Evolutionary conservation across 1,140 invertebrate genomes (phyloP), one percentile per base, ranked within the genome.

Genomic region (Drosophila persimilis): DNA sequence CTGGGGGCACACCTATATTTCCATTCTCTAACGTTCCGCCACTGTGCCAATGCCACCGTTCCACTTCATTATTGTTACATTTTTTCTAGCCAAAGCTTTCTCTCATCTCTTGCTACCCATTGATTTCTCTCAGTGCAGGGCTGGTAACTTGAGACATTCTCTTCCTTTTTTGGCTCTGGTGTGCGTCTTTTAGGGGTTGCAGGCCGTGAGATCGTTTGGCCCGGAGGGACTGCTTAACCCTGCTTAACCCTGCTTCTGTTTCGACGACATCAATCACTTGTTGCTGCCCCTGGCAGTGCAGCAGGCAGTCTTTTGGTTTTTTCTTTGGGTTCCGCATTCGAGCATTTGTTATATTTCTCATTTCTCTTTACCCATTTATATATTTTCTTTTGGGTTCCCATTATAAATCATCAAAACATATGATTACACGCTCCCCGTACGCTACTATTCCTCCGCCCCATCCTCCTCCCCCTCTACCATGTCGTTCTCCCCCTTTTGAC

Each of bases 261-360:
- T 6, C 61, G 45, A 22, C 26, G 52, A 60, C 80, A 85, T 85
- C 65, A 85, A 86, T 85, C 81, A 85, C 80, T 85, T 85, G 80
- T 85, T 85, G 80, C 86, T 80, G 57, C 48, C 17, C 6, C 47
- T 63, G 61, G 35, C 48, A 58, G 55, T 43, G 54, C 29, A 52
- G 56, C 29, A 39, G 15, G 41, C 9, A 35, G 53, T 20, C 20
- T 20, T 6, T 35, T 24, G 48, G 54, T 54, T 52, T 15, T 24
- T 15, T 45, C 39, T 20, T 55, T 26, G 46, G 15, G 31, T 29
- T 9, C 8, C 45, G 5, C 24, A 26, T 26, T 26, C 5, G 24
- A n/a, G 24, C 73, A 77, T 65, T 65, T 47, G 52, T 80, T 66
- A 75, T 65, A 39, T 13, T 35, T 13, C 35, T 35, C 35, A 39